Base-by-base conservation (phyloP, 2,797 vertebrate species). In the Amblyraja radiata region DNA sequence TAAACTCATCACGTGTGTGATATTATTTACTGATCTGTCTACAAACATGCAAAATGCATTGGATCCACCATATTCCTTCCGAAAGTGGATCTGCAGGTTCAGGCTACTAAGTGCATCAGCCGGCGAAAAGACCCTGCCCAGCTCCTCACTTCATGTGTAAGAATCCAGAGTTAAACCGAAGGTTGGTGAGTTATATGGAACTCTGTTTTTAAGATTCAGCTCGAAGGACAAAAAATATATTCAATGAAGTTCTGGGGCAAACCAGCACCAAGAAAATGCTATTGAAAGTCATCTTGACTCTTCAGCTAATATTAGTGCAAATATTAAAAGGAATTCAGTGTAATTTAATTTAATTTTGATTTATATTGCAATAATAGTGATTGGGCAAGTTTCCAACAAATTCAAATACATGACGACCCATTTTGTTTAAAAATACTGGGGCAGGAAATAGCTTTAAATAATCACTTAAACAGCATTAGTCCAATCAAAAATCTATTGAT, bases 401-500 rank as follows among this genome's bases (percentile, higher is more conserved):
- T 25, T 76, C 71, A 92, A 46, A 92, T 92, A 28, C 54, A 54
- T 13, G 71, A 46, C 11, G 28, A 54, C 9, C 36, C 25, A 25
- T 74, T 74, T 74, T 92, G 9, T 74, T 74, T 54, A 74, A 92
- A 92, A 92, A 76, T 92, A 92, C 23, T 16, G 90, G 36, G 76
- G 36, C 8, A 11, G 90, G 71, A 39, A 76, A 28, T 76, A 25
- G 90, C 68, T 74, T 74, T 92, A 46, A 92, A 74, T 25, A 92
- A 92, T 92, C 36, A 74, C 76, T 76, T 76, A 25, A 92, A 92
- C 74, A 92, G 68, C 90, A 92, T 76, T 76, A 92, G 39, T 92
- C 39, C 46, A 92, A 92, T 92, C 90, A 54, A 39, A 92, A 76
- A 73, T 54, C 36, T 76, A 92, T 92, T 92, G 90, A 92, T 92